Percentiles rank a stretch among this genome's conserved stretches.
phyloP scores from a whole-genome alignment of 2,797 vertebrate genomes.

The Sus cebifrons region DNA sequence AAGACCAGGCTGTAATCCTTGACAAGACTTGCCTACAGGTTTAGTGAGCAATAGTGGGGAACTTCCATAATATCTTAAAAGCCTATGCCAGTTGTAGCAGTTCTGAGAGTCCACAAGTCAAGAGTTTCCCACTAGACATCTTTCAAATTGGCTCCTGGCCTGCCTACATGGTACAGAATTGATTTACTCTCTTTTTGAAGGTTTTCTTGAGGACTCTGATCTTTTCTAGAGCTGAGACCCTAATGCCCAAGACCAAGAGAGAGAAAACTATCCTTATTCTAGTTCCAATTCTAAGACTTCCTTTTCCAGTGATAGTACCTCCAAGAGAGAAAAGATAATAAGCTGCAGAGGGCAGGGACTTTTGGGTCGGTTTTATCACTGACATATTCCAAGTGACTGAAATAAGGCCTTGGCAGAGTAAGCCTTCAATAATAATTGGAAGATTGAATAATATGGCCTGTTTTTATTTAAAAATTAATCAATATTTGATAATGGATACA shows the following conservation, averaged over 20 bases:
- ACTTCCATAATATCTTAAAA: not conserved
- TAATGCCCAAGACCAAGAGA: not conserved
- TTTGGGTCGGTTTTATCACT: slow-evolving; percentile 36
- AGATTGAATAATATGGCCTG: not conserved
- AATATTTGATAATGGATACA: not conserved
- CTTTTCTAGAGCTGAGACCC: not conserved
- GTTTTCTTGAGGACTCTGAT: not conserved
- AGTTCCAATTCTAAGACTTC: not conserved
- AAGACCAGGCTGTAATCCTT: not conserved
- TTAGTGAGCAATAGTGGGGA: not conserved
- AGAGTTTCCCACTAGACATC: not conserved
- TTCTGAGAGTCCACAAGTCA: not conserved
- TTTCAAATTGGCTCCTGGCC: not conserved
- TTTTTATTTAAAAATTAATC: slow-evolving; percentile 3
- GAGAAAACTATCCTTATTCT: not conserved
- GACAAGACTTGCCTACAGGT: not conserved
- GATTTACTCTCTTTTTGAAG: not conserved
- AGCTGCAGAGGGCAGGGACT: not conserved
- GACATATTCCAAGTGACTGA: slow-evolving; percentile 7
- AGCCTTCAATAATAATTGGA: slow-evolving; percentile 21
- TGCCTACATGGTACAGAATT: not conserved
- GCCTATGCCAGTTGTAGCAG: not conserved
- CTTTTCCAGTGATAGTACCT: not conserved
- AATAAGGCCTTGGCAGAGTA: not conserved
- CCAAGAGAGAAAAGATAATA: slow-evolving; percentile 17